Evolutionary conservation across 2,797 vertebrate species (phyloP).

Genomic region (Mergus octosetaceus): DNA sequence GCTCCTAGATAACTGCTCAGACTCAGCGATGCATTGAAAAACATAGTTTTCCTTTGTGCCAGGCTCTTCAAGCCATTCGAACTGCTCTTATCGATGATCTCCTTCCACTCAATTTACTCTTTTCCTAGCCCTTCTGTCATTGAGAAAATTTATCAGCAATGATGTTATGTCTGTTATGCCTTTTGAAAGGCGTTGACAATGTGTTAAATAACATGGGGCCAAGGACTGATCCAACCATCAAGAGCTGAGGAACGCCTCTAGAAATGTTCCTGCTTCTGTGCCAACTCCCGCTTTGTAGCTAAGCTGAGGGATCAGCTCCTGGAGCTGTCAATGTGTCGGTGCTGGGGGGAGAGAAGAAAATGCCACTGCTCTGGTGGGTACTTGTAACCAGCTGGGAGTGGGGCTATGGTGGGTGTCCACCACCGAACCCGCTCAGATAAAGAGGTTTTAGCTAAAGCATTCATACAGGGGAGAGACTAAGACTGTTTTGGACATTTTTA

Average conservation of each 20-base stretch:
- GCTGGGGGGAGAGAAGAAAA: neutral
- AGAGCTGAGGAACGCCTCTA: neutral
- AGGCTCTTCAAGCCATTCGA: neutral
- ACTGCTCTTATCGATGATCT: neutral
- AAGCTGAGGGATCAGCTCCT: neutral
- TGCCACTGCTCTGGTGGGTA: neutral
- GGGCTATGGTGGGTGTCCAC: neutral
- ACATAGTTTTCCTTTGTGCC: neutral
- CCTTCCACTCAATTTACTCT: constrained; percentile 7
- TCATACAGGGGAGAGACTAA: neutral
- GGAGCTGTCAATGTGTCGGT: neutral
- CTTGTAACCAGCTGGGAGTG: neutral
- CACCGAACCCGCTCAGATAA: neutral
- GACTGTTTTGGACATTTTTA: neutral
- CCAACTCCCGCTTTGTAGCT: constrained; percentile 15
- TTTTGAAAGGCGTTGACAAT: constrained; percentile 39
- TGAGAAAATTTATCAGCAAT: constrained; percentile 14
- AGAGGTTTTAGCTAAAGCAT: neutral
- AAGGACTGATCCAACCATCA: neutral
- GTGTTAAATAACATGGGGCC: constrained; percentile 5
- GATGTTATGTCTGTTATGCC: neutral
- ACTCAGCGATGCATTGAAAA: neutral
- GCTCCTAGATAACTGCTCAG: neutral
- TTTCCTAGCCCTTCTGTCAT: neutral
- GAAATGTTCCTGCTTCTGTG: constrained; percentile 37